Percentiles rank a stretch among this genome's conserved stretches.
These are phyloP conservation scores for Sitophilus oryzae DNA, from an alignment of 1,140 invertebrate genomes.

Conservation along the genomic window DNA sequence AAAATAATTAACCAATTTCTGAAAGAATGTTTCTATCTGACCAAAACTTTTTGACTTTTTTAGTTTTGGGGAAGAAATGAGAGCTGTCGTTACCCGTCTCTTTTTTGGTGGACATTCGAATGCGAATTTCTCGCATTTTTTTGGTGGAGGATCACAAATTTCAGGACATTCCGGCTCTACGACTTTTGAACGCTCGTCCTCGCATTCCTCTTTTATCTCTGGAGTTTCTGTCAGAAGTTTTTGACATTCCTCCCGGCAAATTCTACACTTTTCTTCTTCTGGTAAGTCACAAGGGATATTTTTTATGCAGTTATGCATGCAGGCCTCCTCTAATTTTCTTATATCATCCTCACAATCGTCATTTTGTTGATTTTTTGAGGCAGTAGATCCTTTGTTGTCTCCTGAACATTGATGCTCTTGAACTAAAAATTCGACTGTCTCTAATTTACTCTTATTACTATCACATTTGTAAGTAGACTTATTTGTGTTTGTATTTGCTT, in stretches of 20 bases:
- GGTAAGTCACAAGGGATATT: slow-evolving; percentile 11
- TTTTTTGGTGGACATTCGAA: background rate
- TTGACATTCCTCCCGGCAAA: slow-evolving; percentile 8
- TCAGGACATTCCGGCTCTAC: background rate
- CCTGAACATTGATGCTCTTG: slow-evolving; percentile 2
- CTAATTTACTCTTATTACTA: background rate
- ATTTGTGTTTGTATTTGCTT: background rate
- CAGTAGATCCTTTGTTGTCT: background rate
- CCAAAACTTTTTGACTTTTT: slow-evolving; percentile 3
- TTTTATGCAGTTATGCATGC: slow-evolving; percentile 6
- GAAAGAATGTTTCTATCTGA: slow-evolving; percentile 22
- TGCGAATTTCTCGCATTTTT: background rate
- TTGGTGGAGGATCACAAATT: background rate
- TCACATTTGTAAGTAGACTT: background rate
- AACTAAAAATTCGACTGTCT: slow-evolving; percentile 7
- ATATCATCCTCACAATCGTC: slow-evolving; percentile 2
- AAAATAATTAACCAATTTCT: slow-evolving; percentile 33
- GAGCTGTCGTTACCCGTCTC: background rate
- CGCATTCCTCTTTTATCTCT: background rate
- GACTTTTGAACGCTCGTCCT: background rate
- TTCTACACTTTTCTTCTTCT: slow-evolving; percentile 15
- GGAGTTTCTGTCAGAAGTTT: background rate
- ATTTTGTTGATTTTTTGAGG: background rate
- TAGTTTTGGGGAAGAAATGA: background rate
- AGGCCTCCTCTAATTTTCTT: slow-evolving; percentile 6